Percentiles rank a stretch among this genome's conserved stretches.
Conservation (phyloP, 2,888 invertebrate genomes). For the Blastobasis adustella region DNA sequence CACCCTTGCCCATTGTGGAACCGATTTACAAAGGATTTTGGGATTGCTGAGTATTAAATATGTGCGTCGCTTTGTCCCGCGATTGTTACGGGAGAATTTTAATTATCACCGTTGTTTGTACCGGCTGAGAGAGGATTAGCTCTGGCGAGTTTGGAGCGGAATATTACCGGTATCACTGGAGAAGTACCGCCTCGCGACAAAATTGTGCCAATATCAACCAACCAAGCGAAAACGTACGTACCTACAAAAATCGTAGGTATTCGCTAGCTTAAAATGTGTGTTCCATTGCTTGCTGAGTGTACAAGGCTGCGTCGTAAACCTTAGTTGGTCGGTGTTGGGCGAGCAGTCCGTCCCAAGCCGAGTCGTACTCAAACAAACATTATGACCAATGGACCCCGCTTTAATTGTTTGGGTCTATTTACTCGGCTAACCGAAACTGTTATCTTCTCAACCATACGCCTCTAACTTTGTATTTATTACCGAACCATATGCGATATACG, state of each 20-base stretch:
- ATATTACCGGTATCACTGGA: no score
- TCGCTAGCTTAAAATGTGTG: neutral
- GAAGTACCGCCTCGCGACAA: no score
- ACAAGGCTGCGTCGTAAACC: no score
- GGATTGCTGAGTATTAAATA: conserved; percentile 72
- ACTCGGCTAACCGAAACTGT: conserved; percentile 57
- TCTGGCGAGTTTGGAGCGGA: no score
- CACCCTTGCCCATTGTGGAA: conserved; percentile 70
- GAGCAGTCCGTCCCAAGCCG: neutral
- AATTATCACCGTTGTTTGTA: conserved; percentile 22
- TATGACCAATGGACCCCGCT: conserved; percentile 69
- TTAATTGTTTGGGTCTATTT: conserved; percentile 68
- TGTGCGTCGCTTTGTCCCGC: conserved; percentile 64
- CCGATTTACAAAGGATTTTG: conserved; percentile 67
- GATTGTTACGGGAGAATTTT: conserved; percentile 47
- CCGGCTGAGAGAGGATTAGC: no score
- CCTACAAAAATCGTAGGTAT: no score
- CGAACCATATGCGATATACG: conserved; percentile 31
- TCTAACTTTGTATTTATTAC: conserved; percentile 44
- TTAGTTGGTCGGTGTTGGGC: no score
- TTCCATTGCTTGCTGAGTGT: no score
- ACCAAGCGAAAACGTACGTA: no score
- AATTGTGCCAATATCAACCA: no score
- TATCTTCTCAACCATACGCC: conserved; percentile 63
- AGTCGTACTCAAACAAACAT: conserved; percentile 54